Base-by-base conservation (phyloP, 2,113 vertebrate species). In the Bucco capensis region DNA sequence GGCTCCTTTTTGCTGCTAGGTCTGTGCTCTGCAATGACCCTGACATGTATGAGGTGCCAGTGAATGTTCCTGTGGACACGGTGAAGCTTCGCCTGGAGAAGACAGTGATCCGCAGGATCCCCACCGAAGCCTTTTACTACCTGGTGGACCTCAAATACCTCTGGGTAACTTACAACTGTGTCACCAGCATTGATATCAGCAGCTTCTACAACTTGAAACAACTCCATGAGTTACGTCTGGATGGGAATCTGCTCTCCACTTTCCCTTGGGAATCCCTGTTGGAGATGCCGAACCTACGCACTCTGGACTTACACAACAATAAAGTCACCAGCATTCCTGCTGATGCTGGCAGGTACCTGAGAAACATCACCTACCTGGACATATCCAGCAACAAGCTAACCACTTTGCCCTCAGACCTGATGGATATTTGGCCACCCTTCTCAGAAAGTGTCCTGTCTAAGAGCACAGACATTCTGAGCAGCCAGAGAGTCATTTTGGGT, bases 171-270 rank as follows among this genome's bases (percentile, higher is more conserved):
- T 99, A 99, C 91, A 99, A 99, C 91, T 98, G 98, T 8, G 94
- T 99, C 62, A 96, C 93, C 54, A 98, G 96, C 15, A 96, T 99
- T 64, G 98, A 99, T 64, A 85, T 97, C 31, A 97, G 97, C 75
- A 98, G 98, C 92, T 99, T 99, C 96, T 99, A 99, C 96, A 99
- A 99, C 93, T 97, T 99, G 17, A 99, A 98, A 90, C 97, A 97
- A 38, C 97, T 99, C 44, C 99, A 99, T 4, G 99, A 99, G 93
- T 86, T 99, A 44, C 98, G 99, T 37, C 95, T 99, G 95, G 98
- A 98, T 87, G 99, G 99, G 58, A 99, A 99, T 91, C 95, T 98
- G 88, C 98, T 99, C 79, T 97, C 97, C 0, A 77, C 97, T 40
- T 99, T 99, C 86, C 99, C 99, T 35, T 99, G 99, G 99, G 98